Base-by-base conservation (phyloP, 2,797 vertebrate genomes). In the Catamblyrhynchus diadema region DNA sequence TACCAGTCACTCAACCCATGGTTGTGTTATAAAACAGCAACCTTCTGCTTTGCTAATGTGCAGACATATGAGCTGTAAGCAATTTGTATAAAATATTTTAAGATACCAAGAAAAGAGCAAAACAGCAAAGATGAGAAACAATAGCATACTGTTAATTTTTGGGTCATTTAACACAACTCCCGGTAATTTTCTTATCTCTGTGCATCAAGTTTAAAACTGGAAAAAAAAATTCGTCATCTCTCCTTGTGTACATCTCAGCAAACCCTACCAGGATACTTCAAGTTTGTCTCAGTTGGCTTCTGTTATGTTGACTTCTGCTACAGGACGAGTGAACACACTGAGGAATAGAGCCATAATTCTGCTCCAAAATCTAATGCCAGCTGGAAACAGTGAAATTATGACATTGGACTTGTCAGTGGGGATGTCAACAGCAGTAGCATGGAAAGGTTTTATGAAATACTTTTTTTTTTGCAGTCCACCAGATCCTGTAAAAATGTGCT, bases 291-390 rank as follows among this genome's bases (percentile, higher is more conserved):
- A 92, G 73, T 86, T 93, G 67, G 88, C 88, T 96, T 97, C 92
- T 96, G 94, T 94, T 95, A 93, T 90, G 92, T 93, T 96, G 94
- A 96, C 90, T 96, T 93, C 93, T 94, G 81, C 85, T 92, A 86
- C 67, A 97, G 91, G 90, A 96, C 28, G 32, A 95, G 94, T 90
- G 89, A 96, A 94, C 95, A 94, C 80, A 91, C 53, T 90, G 87
- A 96, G 94, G 95, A 97, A 94, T 93, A 89, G 94, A 96, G 94
- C 95, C 94, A 96, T 96, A 96, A 96, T 94, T 96, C 90, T 94
- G 95, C 90, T 96, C 91, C 90, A 96, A 91, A 95, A 96, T 77
- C 89, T 86, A 90, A 84, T 94, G 86, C 89, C 95, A 96, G 91
- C 91, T 96, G 93, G 94, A 96, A 96, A 95, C 78, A 90, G 78